These are phyloP conservation scores for rabbit (Oryctolagus cuniculus) DNA, from an alignment of 2,113 vertebrate genomes.

Conservation along the genomic window mOryCun1.1 NC_091444.1:55795001-55795500, in stretches of 20 bases:
- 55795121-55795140: background rate
- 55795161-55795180: background rate
- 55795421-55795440: background rate
- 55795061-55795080: background rate
- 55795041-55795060: background rate
- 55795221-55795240: background rate
- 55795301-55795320: background rate
- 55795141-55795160: background rate
- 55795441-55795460: constrained; percentile 30
- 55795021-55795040: background rate
- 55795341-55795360: constrained; percentile 19
- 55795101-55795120: background rate
- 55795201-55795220: background rate
- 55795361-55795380: background rate
- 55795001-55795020: background rate
- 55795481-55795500: background rate
- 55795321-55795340: background rate
- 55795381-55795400: background rate
- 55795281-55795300: background rate
- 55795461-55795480: background rate
- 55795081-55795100: background rate
- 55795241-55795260: background rate
- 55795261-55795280: background rate
- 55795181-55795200: background rate
- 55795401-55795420: background rate